Conservation (phyloP, 2,113 vertebrate genomes). For the Festucalex cinctus region DNA sequence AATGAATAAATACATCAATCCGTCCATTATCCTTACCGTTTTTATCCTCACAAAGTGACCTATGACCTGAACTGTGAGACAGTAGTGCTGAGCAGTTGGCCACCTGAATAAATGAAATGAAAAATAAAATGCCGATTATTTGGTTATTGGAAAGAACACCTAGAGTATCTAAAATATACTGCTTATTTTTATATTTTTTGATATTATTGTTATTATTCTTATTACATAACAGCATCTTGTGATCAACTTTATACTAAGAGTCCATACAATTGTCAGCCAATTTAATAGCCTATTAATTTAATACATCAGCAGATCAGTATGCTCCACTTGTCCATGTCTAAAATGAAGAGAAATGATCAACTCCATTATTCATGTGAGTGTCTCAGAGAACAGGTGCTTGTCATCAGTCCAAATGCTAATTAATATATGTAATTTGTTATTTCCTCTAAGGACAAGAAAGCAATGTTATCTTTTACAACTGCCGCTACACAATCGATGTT, state of each 20-base stretch:
- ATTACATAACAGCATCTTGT: background rate
- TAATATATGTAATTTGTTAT: background rate
- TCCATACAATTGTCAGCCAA: background rate
- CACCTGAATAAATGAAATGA: no score
- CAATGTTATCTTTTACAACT: conserved; percentile 80
- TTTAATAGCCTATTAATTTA: background rate
- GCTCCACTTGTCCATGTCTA: background rate
- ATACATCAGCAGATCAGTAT: background rate
- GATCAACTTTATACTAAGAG: background rate
- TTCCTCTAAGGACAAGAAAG: conserved; percentile 76
- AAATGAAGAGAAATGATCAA: background rate
- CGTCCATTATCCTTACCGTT: no score
- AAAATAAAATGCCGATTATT: no score
- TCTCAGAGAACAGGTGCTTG: background rate
- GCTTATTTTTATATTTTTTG: background rate
- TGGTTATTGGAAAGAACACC: no score
- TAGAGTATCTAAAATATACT: background rate
- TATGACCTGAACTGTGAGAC: no score
- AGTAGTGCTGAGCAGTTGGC: no score
- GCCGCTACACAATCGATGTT: conserved; percentile 76
- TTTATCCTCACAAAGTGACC: no score
- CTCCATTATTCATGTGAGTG: background rate
- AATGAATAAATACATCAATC: no score
- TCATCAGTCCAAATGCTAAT: background rate
- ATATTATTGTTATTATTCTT: background rate